These are phyloP conservation scores for Fissipunctia ypsillon DNA, from an alignment of 2,888 invertebrate species.

Conservation along the genomic window DNA sequence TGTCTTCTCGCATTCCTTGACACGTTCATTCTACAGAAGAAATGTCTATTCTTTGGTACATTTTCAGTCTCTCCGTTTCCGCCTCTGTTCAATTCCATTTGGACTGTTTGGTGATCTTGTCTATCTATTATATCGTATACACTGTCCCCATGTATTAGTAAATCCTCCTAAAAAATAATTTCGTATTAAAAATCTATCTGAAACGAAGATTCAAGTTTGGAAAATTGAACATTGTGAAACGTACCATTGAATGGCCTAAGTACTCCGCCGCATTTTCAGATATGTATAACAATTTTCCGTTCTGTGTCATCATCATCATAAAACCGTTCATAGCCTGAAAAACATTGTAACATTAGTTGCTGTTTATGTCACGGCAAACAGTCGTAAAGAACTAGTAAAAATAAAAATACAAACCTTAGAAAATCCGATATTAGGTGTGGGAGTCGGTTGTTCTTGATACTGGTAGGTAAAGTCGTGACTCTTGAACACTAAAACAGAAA, in stretches of 20 bases:
- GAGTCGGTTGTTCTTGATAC: conserved; percentile 92
- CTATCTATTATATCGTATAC: conserved; percentile 99
- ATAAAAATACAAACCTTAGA: conserved; percentile 93
- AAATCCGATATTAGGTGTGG: conserved; percentile 97
- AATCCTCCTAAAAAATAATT: conserved; percentile 95
- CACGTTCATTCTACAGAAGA: conserved; percentile 99
- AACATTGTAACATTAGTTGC: conserved; percentile 76
- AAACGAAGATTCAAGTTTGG: neutral
- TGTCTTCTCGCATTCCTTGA: conserved; percentile 99
- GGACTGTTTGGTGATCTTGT: conserved; percentile 99
- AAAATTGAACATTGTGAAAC: neutral
- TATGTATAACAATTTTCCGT: conserved; percentile 99
- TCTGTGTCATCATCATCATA: conserved; percentile 99
- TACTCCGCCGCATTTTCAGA: conserved; percentile 99
- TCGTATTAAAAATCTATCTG: neutral
- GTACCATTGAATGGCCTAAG: conserved; percentile 99
- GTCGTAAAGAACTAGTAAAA: conserved; percentile 78
- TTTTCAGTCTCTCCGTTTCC: conserved; percentile 88
- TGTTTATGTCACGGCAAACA: conserved; percentile 70
- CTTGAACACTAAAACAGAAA: conserved; percentile 96
- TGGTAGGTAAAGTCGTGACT: conserved; percentile 93
- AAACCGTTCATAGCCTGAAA: conserved; percentile 98
- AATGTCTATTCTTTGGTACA: conserved; percentile 93
- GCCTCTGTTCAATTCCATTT: conserved; percentile 95
- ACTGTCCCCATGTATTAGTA: conserved; percentile 99